Percentiles rank a stretch among this genome's conserved stretches.
phyloP scores from a whole-genome alignment of 2,797 vertebrate species.

The Picus viridis region DNA sequence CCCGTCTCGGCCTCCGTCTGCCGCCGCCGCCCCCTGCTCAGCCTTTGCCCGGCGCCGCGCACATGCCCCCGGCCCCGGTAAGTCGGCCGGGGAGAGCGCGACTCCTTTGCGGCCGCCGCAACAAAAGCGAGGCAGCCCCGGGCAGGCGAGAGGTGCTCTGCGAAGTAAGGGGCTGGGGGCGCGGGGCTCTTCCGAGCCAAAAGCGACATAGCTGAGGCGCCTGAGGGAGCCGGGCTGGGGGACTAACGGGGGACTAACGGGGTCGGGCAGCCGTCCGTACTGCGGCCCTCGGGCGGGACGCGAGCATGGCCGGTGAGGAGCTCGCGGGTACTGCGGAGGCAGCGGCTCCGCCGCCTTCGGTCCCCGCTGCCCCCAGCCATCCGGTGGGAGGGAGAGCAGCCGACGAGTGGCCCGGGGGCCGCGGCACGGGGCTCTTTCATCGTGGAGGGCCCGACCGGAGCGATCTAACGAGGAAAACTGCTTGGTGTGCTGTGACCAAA shows the following conservation, averaged over 20 bases:
- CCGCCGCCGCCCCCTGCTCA: background rate
- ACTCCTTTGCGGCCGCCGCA: background rate
- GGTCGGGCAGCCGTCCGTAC: background rate
- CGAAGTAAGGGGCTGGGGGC: background rate
- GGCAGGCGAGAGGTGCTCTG: background rate
- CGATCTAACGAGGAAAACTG: rapidly evolving
- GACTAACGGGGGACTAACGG: no score
- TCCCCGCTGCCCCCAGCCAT: background rate
- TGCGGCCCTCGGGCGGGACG: background rate
- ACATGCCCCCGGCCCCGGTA: background rate
- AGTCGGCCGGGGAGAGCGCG: background rate
- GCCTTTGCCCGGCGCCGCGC: background rate
- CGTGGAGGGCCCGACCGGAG: background rate
- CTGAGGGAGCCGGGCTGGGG: no score
- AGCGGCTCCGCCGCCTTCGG: background rate
- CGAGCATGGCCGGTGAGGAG: no score
- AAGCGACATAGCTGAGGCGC: background rate
- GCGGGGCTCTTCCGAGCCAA: background rate
- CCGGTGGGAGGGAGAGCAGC: background rate
- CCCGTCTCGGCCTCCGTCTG: background rate
- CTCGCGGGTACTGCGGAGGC: background rate
- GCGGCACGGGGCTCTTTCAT: no score
- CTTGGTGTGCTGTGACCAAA: background rate
- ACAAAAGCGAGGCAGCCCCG: background rate
- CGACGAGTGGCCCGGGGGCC: background rate